Conservation (phyloP, 2,888 invertebrate species). For the Phyllotreta cruciferae region DNA sequence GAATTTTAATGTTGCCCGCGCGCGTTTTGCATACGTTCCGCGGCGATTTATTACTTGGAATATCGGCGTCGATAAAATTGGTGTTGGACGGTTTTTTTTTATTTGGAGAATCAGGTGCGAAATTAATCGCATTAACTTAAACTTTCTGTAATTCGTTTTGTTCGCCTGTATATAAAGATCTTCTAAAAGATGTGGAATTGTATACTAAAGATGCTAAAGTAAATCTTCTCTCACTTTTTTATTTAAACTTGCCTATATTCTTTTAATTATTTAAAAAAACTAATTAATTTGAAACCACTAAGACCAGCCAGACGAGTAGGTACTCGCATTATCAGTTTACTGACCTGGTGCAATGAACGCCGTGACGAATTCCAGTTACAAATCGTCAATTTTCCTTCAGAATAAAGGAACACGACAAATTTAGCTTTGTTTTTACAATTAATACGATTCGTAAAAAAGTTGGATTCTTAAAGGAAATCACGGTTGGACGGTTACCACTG, state of each 20-base stretch:
- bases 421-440: conserved; percentile 31
- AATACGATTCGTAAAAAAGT: conserved; percentile 34
- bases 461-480: conserved; percentile 43
- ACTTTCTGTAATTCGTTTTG: neutral
- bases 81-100: conserved; percentile 18
- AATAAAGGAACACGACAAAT: conserved; percentile 21
- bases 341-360: conserved; percentile 32
- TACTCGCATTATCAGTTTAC: conserved; percentile 14
- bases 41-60: conserved; percentile 43
- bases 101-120: conserved; percentile 2
- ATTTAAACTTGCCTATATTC: no score
- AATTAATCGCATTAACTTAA: conserved; percentile 20
- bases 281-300: no score
- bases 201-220: conserved; percentile 2
- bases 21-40: conserved; percentile 35
- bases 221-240: no score
- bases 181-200: conserved; percentile 15
- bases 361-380: conserved; percentile 34
- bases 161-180: no score
- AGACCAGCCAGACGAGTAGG: no score
- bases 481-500: conserved; percentile 39
- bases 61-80: conserved; percentile 23
- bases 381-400: conserved; percentile 30
- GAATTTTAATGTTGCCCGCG: conserved; percentile 52
- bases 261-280: no score